phyloP scores from a whole-genome alignment of 2,888 invertebrate genomes.

The Yponomeuta malinellus region DNA sequence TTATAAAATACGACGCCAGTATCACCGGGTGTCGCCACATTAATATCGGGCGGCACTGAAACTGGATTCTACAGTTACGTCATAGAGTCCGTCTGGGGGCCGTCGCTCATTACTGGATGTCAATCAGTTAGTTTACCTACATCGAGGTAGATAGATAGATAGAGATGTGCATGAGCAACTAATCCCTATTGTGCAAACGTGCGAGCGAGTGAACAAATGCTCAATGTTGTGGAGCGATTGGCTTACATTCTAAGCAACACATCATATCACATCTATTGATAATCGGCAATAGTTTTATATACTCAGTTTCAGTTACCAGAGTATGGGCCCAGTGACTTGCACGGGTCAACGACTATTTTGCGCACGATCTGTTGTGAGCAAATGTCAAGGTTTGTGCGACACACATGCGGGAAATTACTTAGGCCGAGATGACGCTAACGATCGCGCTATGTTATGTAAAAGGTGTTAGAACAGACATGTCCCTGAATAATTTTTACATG shows the following conservation, averaged over 20 bases:
- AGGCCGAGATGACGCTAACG: neutral
- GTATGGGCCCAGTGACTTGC: neutral
- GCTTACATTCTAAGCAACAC: slow-evolving; percentile 38
- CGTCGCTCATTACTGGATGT: slow-evolving; percentile 58
- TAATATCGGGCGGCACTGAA: slow-evolving; percentile 20
- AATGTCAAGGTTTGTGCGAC: slow-evolving; percentile 54
- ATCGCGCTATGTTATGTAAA: slow-evolving; percentile 15
- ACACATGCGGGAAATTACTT: neutral
- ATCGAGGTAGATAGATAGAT: neutral
- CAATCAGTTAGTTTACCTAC: slow-evolving; percentile 37
- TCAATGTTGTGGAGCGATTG: slow-evolving; percentile 32
- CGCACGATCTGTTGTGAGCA: slow-evolving; percentile 31
- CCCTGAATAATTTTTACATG: no score
- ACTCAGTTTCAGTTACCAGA: neutral
- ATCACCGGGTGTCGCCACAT: slow-evolving; percentile 19
- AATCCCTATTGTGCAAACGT: neutral
- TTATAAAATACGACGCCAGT: slow-evolving; percentile 15
- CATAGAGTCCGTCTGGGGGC: slow-evolving; percentile 26
- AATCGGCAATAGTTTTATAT: neutral
- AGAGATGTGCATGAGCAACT: slow-evolving; percentile 4
- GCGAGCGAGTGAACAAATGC: slow-evolving; percentile 1
- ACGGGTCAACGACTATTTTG: slow-evolving; percentile 47
- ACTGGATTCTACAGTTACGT: slow-evolving; percentile 15
- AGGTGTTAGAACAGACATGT: no score
- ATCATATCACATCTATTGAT: no score